Percentiles rank a stretch among this genome's conserved stretches.
These are phyloP conservation scores for Avahi laniger DNA, from an alignment of 2,797 vertebrate genomes.

Conservation along the genomic window DNA sequence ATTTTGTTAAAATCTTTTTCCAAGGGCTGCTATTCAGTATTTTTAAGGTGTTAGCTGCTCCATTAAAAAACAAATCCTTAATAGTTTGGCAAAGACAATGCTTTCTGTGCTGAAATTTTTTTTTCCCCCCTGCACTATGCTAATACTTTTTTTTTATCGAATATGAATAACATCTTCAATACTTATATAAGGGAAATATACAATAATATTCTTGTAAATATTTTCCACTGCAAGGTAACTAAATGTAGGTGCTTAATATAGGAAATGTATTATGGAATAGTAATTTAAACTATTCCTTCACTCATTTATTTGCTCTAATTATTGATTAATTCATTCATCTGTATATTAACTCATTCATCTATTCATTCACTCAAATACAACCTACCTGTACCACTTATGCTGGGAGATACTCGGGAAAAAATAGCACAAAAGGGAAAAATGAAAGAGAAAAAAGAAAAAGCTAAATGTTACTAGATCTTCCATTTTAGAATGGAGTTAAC, in stretches of 20 bases:
- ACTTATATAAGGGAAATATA: background rate
- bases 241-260: background rate
- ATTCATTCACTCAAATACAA: background rate
- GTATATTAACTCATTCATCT: background rate
- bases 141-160: slow-evolving; percentile 28
- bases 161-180: background rate
- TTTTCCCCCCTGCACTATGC: background rate
- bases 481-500: background rate
- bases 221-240: background rate
- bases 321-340: background rate
- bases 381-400: background rate
- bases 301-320: background rate
- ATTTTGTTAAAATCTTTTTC: slow-evolving; percentile 73
- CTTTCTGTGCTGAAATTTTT: slow-evolving; percentile 36
- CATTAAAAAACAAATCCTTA: background rate
- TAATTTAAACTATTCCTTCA: background rate
- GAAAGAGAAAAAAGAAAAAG: background rate
- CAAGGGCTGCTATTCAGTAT: slow-evolving; percentile 59
- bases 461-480: background rate
- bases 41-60: slow-evolving; percentile 46
- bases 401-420: background rate
- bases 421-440: background rate
- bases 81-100: slow-evolving; percentile 24
- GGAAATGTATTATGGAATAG: background rate
- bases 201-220: slow-evolving; percentile 12